Conservation (phyloP, 1,140 invertebrate genomes). For the Bicyclus anynana region DNA sequence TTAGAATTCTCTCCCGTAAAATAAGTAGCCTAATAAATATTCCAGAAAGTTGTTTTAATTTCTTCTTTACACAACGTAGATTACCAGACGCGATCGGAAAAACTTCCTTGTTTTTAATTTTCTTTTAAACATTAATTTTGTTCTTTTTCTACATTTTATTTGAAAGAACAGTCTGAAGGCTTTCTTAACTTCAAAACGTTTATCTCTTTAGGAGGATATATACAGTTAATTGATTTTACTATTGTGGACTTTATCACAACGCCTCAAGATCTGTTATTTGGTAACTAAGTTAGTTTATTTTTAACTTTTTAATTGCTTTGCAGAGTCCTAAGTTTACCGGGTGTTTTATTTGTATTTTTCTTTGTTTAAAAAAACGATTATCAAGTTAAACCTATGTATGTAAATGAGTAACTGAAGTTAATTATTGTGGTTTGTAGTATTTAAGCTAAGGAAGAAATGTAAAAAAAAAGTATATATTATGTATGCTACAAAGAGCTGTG, state of each 20-base stretch:
- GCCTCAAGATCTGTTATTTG: slow-evolving; percentile 44
- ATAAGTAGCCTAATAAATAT: slow-evolving; percentile 74
- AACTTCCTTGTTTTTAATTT: slow-evolving; percentile 74
- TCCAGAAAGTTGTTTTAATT: slow-evolving; percentile 74
- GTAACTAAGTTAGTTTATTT: slow-evolving; percentile 42
- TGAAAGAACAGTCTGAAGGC: slow-evolving; percentile 63
- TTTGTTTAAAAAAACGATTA: slow-evolving; percentile 34
- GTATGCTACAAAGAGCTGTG: no score
- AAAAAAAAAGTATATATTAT: no score
- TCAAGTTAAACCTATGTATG: slow-evolving; percentile 25
- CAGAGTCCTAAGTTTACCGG: slow-evolving; percentile 52
- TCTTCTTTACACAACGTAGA: slow-evolving; percentile 71
- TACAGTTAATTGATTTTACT: slow-evolving; percentile 35
- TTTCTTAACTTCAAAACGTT: slow-evolving; percentile 66
- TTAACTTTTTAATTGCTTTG: slow-evolving; percentile 68
- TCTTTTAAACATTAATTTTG: slow-evolving; percentile 69
- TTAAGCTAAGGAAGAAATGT: no score
- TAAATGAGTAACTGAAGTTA: neutral
- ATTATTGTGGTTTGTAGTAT: no score
- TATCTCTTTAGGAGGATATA: slow-evolving; percentile 52
- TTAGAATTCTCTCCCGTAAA: slow-evolving; percentile 44
- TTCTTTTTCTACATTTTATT: slow-evolving; percentile 71
- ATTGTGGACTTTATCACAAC: slow-evolving; percentile 48
- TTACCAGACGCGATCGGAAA: slow-evolving; percentile 67
- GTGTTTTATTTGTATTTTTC: slow-evolving; percentile 51